These are phyloP conservation scores for Heliconius hermathena DNA, from an alignment of 1,140 invertebrate genomes.

Conservation along the genomic window DNA sequence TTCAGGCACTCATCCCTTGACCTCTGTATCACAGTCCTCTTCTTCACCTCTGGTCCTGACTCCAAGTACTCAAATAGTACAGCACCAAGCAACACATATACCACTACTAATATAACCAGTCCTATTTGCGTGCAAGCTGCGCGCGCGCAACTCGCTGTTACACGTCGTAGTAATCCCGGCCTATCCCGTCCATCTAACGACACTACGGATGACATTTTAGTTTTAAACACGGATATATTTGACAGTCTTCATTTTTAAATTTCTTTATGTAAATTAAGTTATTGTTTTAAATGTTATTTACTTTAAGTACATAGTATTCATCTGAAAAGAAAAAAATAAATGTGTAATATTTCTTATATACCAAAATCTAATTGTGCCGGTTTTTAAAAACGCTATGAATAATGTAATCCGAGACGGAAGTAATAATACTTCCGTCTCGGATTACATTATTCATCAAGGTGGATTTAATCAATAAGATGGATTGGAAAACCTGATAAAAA, in stretches of 20 bases:
- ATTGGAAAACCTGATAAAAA: no score
- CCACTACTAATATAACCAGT: slow-evolving; percentile 79
- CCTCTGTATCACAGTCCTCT: slow-evolving; percentile 77
- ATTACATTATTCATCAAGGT: no score
- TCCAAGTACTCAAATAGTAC: slow-evolving; percentile 83
- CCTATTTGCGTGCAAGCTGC: slow-evolving; percentile 81
- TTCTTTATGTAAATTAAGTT: slow-evolving; percentile 20
- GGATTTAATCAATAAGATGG: no score
- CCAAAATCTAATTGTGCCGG: not conserved
- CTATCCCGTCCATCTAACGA: slow-evolving; percentile 67
- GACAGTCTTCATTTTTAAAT: slow-evolving; percentile 29
- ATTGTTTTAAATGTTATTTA: slow-evolving; percentile 4
- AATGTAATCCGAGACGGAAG: no score
- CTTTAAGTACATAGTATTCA: not conserved
- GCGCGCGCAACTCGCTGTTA: slow-evolving; percentile 51
- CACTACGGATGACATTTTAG: slow-evolving; percentile 70
- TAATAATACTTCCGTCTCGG: no score
- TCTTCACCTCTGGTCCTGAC: slow-evolving; percentile 78
- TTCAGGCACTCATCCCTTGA: slow-evolving; percentile 83
- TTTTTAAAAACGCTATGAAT: no score
- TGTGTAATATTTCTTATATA: not conserved
- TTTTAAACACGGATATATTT: slow-evolving; percentile 25
- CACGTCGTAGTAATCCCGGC: slow-evolving; percentile 56
- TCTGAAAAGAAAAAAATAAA: slow-evolving; percentile 7
- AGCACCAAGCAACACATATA: slow-evolving; percentile 82